These are phyloP conservation scores for Hylyphantes graminicola DNA, from an alignment of 1,140 invertebrate species.

Conservation along the genomic window DNA sequence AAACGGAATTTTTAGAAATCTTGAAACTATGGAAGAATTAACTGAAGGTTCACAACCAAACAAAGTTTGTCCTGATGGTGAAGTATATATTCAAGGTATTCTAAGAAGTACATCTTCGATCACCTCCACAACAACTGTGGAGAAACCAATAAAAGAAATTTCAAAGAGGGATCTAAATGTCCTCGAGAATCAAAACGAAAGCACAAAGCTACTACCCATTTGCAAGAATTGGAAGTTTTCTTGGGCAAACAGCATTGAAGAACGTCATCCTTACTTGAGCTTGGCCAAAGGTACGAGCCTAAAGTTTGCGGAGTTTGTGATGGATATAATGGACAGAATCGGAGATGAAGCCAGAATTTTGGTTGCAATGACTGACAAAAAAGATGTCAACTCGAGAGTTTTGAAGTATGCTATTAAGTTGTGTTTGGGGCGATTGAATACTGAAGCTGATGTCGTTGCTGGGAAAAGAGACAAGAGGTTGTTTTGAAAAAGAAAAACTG, in stretches of 20 bases:
- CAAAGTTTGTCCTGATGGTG: too few species aligned
- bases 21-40: too few species aligned
- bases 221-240: neutral
- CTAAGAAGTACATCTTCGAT: too few species aligned
- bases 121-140: too few species aligned
- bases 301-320: neutral
- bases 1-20: too few species aligned
- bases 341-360: neutral
- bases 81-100: too few species aligned
- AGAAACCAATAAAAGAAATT: too few species aligned
- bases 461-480: slow-evolving; percentile 51
- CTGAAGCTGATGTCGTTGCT: neutral
- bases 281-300: neutral
- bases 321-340: slow-evolving; percentile 11
- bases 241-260: neutral
- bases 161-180: too few species aligned
- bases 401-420: slow-evolving; percentile 37
- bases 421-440: slow-evolving; percentile 1
- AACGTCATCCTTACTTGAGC: neutral
- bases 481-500: neutral
- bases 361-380: neutral
- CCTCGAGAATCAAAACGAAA: too few species aligned
- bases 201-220: too few species aligned
- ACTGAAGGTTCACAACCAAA: too few species aligned
- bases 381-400: slow-evolving; percentile 5